Conservation (phyloP, 1,140 invertebrate species). For the Solenopsis invicta region DNA sequence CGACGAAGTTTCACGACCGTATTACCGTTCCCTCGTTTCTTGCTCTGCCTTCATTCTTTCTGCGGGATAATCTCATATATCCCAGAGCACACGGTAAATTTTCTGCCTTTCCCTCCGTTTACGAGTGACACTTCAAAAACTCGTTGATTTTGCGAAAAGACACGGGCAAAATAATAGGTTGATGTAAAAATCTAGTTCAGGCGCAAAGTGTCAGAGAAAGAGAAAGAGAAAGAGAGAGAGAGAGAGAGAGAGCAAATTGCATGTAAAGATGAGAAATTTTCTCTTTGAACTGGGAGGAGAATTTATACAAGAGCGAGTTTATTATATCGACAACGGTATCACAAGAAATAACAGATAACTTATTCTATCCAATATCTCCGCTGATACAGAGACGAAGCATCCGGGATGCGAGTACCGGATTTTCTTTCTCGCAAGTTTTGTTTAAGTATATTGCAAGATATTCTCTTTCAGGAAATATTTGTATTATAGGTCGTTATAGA, state of each 20-base stretch:
- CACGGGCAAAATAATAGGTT: neutral
- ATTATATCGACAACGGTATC: neutral
- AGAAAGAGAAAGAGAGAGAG: too few species aligned
- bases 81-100: neutral
- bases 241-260: too few species aligned
- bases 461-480: neutral
- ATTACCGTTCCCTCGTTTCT: neutral
- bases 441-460: neutral
- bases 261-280: neutral
- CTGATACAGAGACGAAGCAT: neutral
- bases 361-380: neutral
- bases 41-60: neutral
- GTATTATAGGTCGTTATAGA: neutral
- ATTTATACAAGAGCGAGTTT: slow-evolving; percentile 23
- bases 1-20: slow-evolving; percentile 13
- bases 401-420: neutral
- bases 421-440: neutral
- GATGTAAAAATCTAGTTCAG: neutral
- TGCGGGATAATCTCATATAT: neutral
- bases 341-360: neutral
- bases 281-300: neutral
- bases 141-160: neutral
- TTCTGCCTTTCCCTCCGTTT: neutral
- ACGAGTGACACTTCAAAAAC: neutral
- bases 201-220: neutral